Conservation (phyloP, 2,888 invertebrate species). For the Nemurella pictetii region DNA sequence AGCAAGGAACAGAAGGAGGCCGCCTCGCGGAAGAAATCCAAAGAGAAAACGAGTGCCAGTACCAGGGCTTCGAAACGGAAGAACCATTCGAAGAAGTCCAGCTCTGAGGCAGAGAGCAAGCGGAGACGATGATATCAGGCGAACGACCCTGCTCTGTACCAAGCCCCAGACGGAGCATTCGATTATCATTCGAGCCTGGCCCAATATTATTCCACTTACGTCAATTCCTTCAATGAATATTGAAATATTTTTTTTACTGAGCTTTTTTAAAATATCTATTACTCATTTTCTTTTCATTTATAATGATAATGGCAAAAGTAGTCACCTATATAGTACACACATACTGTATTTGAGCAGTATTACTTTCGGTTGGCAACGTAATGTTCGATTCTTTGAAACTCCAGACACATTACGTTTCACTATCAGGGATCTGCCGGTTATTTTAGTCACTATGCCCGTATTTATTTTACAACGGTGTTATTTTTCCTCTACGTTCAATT, state of each 20-base stretch:
- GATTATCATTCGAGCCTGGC: not conserved
- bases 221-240: not conserved
- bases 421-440: not conserved
- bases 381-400: not conserved
- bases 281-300: not conserved
- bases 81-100: not conserved
- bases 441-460: not conserved
- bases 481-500: conserved; percentile 2
- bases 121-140: conserved; percentile 17
- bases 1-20: not conserved
- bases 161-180: not conserved
- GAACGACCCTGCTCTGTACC: not conserved
- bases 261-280: not conserved
- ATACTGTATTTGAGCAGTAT: not conserved
- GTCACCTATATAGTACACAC: not conserved
- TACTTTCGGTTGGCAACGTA: not conserved
- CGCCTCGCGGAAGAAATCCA: not conserved
- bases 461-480: not conserved
- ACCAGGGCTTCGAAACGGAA: conserved; percentile 13
- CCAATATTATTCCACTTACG: conserved; percentile 12
- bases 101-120: conserved; percentile 5
- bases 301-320: not conserved
- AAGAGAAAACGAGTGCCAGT: not conserved
- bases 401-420: not conserved
- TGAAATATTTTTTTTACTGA: not conserved